These are phyloP conservation scores for Hypsibius dujardini DNA, from an alignment of 1,140 invertebrate genomes.

Conservation along the genomic window DNA sequence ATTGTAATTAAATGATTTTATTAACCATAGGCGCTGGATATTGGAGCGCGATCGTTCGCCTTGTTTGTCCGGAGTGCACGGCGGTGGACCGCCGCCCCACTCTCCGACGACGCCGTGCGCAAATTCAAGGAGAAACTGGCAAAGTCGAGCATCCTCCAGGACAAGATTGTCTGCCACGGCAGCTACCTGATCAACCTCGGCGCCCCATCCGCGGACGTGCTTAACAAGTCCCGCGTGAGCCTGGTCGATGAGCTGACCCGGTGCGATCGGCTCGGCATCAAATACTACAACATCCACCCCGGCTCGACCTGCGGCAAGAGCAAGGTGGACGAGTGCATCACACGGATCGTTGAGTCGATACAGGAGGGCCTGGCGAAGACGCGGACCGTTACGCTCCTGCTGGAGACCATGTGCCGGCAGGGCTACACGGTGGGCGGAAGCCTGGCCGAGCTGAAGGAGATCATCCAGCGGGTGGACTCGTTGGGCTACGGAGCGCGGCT, in stretches of 20 bases:
- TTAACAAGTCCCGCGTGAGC: constrained; percentile 34
- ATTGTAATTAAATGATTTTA: too few species aligned
- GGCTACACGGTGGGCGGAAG: constrained; percentile 37
- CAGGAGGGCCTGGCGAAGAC: constrained; percentile 35
- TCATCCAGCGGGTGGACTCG: constrained; percentile 37
- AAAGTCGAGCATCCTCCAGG: constrained; percentile 23
- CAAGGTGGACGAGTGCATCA: constrained; percentile 32
- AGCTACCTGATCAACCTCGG: constrained; percentile 40
- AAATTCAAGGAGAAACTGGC: constrained; percentile 29
- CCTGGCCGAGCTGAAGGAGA: constrained; percentile 35
- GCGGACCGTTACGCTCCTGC: constrained; percentile 30
- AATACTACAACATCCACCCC: constrained; percentile 40
- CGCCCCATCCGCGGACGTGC: constrained; percentile 32
- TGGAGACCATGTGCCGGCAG: constrained; percentile 32
- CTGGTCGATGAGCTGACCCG: constrained; percentile 37
- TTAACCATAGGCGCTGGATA: not conserved
- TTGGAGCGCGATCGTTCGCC: constrained; percentile 34
- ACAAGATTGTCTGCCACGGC: constrained; percentile 36
- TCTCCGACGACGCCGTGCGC: constrained; percentile 31
- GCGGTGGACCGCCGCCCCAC: constrained; percentile 36
- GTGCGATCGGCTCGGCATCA: constrained; percentile 37
- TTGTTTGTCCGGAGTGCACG: constrained; percentile 36
- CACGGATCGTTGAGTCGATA: constrained; percentile 36
- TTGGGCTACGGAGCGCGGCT: constrained; percentile 30
- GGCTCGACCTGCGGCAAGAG: constrained; percentile 36